Conservation (phyloP, 2,113 vertebrate genomes). For the Eidolon helvum region DNA sequence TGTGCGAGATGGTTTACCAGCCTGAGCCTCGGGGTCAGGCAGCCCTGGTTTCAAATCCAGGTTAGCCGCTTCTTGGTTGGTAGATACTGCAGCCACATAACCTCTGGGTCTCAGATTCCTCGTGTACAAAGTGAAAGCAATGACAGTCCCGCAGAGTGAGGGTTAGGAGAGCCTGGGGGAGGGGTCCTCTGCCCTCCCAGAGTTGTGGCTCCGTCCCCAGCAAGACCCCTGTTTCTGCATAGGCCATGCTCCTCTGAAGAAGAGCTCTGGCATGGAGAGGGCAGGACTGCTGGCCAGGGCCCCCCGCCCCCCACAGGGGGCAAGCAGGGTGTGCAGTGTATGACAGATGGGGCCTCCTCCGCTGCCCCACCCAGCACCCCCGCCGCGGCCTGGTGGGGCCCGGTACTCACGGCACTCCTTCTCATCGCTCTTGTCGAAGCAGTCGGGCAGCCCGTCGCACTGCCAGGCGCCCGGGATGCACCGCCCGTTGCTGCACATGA, state of each 20-base stretch:
- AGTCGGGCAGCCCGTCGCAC: constrained; percentile 94
- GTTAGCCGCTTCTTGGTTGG: background rate
- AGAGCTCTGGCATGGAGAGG: background rate
- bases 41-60: background rate
- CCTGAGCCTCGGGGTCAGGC: background rate
- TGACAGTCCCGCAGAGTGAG: background rate
- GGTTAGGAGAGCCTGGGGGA: background rate
- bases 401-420: constrained; percentile 94
- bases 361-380: accelerated
- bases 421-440: constrained; percentile 96
- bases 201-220: background rate
- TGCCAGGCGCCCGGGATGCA: constrained; percentile 95
- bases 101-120: background rate
- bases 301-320: accelerated
- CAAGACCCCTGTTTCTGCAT: background rate
- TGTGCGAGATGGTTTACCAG: background rate
- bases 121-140: accelerated
- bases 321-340: accelerated
- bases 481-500: constrained; percentile 95
- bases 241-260: background rate
- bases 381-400: background rate
- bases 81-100: background rate
- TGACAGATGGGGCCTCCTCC: too few relatives aligned
- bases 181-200: background rate
- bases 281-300: background rate